A percentile compares a stretch with the other conserved stretches of the same genome.
These are phyloP conservation scores for Ichneumoninae sp. DNA, from an alignment of 2,888 invertebrate species.

Conservation along the genomic window DNA sequence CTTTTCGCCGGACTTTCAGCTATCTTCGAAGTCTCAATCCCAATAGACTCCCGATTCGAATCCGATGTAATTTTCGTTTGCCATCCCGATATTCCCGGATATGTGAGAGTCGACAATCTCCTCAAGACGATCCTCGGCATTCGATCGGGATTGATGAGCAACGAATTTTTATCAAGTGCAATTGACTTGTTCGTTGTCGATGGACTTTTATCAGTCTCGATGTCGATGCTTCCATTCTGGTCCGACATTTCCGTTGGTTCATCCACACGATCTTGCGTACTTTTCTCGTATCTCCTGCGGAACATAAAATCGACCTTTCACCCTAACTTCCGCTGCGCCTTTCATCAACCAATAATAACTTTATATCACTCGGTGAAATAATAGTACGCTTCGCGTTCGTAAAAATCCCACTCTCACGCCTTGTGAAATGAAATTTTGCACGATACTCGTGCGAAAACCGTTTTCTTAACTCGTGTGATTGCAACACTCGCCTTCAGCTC, in stretches of 20 bases:
- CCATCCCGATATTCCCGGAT: constrained; percentile 64
- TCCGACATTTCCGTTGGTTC: background rate
- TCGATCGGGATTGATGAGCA: constrained; percentile 45
- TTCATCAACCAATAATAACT: constrained; percentile 14
- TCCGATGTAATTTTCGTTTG: background rate
- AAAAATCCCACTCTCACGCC: too few species aligned
- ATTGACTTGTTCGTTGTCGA: constrained; percentile 26
- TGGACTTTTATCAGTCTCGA: background rate
- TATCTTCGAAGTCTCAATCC: background rate
- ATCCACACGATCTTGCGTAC: constrained; percentile 3
- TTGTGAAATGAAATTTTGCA: too few species aligned
- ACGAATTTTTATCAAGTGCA: constrained; percentile 22
- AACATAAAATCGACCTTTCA: constrained; percentile 27
- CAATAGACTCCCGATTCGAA: background rate
- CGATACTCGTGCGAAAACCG: too few species aligned
- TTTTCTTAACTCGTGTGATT: too few species aligned
- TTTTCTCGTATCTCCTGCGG: constrained; percentile 36
- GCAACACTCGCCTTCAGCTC: too few species aligned
- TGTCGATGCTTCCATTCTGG: background rate
- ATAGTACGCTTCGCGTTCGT: too few species aligned
- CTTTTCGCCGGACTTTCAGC: background rate
- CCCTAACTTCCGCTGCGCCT: background rate
- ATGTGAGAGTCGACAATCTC: constrained; percentile 74
- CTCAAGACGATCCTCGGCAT: constrained; percentile 74
- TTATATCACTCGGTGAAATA: background rate